Conservation (phyloP, 2,797 vertebrate genomes). For the Mionectes olivaceus region DNA sequence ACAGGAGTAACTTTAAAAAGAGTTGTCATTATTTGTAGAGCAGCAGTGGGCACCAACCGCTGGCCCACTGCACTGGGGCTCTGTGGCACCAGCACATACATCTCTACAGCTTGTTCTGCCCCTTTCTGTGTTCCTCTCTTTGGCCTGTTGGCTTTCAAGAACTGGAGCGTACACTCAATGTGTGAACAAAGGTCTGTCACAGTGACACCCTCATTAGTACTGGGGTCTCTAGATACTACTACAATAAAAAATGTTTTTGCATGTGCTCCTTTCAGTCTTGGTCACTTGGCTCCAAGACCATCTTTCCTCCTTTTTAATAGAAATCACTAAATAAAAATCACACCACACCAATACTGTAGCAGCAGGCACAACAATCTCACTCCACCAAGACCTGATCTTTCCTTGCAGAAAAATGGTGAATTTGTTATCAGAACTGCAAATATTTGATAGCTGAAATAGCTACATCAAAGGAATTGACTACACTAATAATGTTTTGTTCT, state of each 20-base stretch:
- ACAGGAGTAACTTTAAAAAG: background rate
- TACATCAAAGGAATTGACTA: background rate
- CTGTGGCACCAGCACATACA: background rate
- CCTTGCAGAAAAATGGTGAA: background rate
- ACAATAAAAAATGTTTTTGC: background rate
- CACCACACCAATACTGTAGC: background rate
- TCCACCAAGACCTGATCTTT: background rate
- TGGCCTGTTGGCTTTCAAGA: background rate
- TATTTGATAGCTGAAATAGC: constrained; percentile 32
- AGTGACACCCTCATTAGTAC: background rate
- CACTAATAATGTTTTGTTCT: constrained; percentile 4
- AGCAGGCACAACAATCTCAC: background rate
- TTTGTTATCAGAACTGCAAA: constrained; percentile 39
- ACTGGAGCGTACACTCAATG: background rate
- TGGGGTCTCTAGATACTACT: background rate
- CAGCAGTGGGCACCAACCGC: background rate
- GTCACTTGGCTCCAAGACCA: background rate
- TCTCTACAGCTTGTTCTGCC: background rate
- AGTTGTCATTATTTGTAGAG: background rate
- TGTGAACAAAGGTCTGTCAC: background rate
- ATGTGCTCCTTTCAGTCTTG: background rate
- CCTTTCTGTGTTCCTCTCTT: background rate
- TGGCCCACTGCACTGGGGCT: background rate
- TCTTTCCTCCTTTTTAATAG: background rate
- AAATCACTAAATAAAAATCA: background rate